Evolutionary conservation across 2,113 vertebrate species (phyloP).

Genomic region (Leptocoma aspasia): DNA sequence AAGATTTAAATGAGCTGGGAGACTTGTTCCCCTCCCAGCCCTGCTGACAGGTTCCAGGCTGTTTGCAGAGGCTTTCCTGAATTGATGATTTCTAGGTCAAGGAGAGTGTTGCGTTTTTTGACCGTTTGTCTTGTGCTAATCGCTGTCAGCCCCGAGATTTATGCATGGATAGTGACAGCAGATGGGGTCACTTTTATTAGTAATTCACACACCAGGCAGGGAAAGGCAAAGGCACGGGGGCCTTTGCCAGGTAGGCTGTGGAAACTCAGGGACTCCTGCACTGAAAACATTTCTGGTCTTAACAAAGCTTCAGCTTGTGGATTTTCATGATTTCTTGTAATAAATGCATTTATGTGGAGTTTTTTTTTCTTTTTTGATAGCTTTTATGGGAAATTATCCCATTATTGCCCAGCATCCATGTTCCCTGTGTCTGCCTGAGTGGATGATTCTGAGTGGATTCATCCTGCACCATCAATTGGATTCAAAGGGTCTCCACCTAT

Average conservation of each 20-base stretch:
- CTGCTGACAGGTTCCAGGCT: conserved; percentile 45
- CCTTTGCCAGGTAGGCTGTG: neutral
- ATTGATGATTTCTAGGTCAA: conserved; percentile 68
- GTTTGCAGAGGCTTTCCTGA: conserved; percentile 36
- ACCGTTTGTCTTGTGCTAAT: conserved; percentile 56
- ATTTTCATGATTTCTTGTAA: neutral
- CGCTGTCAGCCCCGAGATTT: conserved; percentile 43
- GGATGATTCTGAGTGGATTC: neutral
- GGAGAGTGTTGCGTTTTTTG: conserved; percentile 47
- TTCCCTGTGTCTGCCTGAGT: accelerated
- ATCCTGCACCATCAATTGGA: neutral
- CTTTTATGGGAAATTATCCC: neutral
- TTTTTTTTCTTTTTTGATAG: neutral
- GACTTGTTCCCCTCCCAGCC: conserved; percentile 34
- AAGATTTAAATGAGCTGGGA: conserved; percentile 33
- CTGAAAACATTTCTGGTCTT: neutral
- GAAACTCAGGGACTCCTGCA: neutral
- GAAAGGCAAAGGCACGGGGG: neutral
- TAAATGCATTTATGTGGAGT: neutral
- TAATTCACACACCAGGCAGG: neutral
- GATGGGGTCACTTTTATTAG: conserved; percentile 51
- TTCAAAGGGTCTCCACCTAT: neutral
- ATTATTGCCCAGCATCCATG: neutral
- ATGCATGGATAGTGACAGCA: conserved; percentile 42
- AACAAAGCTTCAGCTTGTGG: neutral